Evolutionary conservation across 1,140 invertebrate genomes (phyloP), one percentile per base, ranked within the genome.

Genomic region (Trigoniulus corallinus): DNA sequence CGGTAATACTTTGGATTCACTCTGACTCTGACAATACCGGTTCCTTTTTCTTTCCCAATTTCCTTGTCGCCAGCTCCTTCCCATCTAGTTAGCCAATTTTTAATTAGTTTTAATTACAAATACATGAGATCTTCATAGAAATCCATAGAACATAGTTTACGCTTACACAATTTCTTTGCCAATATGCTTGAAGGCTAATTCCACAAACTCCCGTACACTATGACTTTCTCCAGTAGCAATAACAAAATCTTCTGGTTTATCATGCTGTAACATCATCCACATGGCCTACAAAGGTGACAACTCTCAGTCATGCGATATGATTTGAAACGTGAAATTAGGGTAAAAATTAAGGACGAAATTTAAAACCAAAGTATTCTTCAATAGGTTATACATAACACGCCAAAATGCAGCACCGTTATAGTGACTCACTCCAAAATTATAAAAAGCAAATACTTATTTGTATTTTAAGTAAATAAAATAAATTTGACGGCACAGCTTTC

Each of bases 221-320:
- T 95, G 91, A 3, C 80, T 78, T 68, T 94, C 82, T 18, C 92
- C 92, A 2, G 92, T 98, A 1, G 95, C 89, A 58, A 99, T 92
- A 1, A 99, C 94, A 74, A 84, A 98, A 71, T 99, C 94, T 45
- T 97, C 85, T 0, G 95, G 85, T 41, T 70, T 67, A 0, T 91
- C 77, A 64, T 88, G 82, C 66, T 99, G 96, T n/a, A 99, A 70
- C 88, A 99, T 99, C 62, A 94, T 66, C 94, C 94, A 99, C 96
- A 99, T 99, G 12, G 93, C 95, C 84, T 93, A 61, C 3, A 69
- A 64, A 60, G 18, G 26, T 15, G 37, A 39, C 12, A 18, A 39
- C 12, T 18, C 12, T 39, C 12, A 12, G 18, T 13, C 18, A 18
- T 18, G 37, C 18, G 18, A 13, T 13, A 13, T 39, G 37, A 13